A percentile compares a stretch with the other conserved stretches of the same genome.
Conservation (phyloP, 2,888 invertebrate genomes). For the Antitype chi region DNA sequence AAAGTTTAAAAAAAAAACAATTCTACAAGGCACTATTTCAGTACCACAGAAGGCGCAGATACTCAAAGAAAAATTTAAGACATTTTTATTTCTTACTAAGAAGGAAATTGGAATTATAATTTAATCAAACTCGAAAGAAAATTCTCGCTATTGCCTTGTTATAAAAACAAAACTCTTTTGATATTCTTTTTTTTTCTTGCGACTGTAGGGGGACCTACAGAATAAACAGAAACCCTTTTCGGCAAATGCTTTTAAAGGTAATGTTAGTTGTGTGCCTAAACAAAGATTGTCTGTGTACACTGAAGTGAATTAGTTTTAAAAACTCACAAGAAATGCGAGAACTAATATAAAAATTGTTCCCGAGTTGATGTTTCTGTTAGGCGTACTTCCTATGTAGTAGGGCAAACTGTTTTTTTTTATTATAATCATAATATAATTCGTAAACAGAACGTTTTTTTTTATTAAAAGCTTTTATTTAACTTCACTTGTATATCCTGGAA, state of each 20-base stretch:
- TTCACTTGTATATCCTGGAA: too few species aligned
- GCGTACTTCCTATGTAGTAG: not conserved
- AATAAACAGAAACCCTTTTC: slow-evolving; percentile 44
- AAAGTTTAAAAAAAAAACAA: slow-evolving; percentile 47
- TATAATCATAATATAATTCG: too few species aligned
- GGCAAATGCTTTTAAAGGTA: slow-evolving; percentile 54
- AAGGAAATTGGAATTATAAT: slow-evolving; percentile 64
- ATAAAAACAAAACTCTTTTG: slow-evolving; percentile 51
- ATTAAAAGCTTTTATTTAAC: too few species aligned
- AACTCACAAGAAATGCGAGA: slow-evolving; percentile 23
- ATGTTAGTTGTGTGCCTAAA: slow-evolving; percentile 48
- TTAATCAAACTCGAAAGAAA: slow-evolving; percentile 56
- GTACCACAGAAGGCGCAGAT: slow-evolving; percentile 28
- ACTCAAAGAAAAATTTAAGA: slow-evolving; percentile 41
- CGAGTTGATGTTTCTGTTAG: slow-evolving; percentile 7
- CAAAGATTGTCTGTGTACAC: slow-evolving; percentile 38
- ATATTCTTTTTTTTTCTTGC: slow-evolving; percentile 40
- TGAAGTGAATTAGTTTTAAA: slow-evolving; percentile 35
- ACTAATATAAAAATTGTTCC: slow-evolving; percentile 9
- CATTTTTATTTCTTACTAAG: slow-evolving; percentile 48
- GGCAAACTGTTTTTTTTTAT: not conserved
- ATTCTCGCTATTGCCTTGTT: slow-evolving; percentile 36
- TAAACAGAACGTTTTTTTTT: too few species aligned
- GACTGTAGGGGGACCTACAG: slow-evolving; percentile 9
- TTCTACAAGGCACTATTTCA: slow-evolving; percentile 37